Base-by-base conservation (phyloP, 2,888 invertebrate species). In the Cybosia mesomella region DNA sequence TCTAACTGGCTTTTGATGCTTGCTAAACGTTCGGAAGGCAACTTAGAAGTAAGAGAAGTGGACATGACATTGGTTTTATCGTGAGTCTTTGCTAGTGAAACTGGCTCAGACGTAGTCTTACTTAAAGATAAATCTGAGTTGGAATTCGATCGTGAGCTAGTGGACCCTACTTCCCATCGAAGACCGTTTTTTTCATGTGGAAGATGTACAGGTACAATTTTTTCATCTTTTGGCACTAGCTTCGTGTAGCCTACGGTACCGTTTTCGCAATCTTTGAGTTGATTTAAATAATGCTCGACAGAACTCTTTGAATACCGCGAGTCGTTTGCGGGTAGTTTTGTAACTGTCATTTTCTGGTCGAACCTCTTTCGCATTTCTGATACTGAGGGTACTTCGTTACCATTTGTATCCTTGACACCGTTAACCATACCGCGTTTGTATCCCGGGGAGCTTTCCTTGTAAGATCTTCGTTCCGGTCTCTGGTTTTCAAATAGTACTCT, bases 341-440 rank as follows among this genome's bases (percentile, higher is more conserved):
- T 95, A 7, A 94, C 95, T 0, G 95, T 88, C 94, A 95, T 95
- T 85, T 94, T 95, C 5, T 87, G 77, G 83, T 96, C 96, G 86
- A 96, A 96, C 76, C 94, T 92, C 81, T 95, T 95, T 70, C 96
- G 89, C 67, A 96, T 95, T 79, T 96, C 96, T 1, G 96, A 95
- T 8, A 96, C 96, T 8, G 96, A 95, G 4, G 95, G 94, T 71
- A 95, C 92, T 76, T 95, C 95, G 82, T 96, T 96, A 21, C 96
- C 96, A 84, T 96, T 96, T 74, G 93, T 95, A 84, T 96, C 96
- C 78, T 95, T 95, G 60, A 90, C 85, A 57, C 95, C 95, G 80
- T 95, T 94, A 32, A 87, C 79, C 89, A 92, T 89, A 64, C 91
- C 84, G 84, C 93, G 92, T 85, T 86, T 87, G 91, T 92, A 92